A percentile compares a stretch with the other conserved stretches of the same genome.
phyloP scores from a whole-genome alignment of 2,797 vertebrate species.

The Alosa sapidissima region DNA sequence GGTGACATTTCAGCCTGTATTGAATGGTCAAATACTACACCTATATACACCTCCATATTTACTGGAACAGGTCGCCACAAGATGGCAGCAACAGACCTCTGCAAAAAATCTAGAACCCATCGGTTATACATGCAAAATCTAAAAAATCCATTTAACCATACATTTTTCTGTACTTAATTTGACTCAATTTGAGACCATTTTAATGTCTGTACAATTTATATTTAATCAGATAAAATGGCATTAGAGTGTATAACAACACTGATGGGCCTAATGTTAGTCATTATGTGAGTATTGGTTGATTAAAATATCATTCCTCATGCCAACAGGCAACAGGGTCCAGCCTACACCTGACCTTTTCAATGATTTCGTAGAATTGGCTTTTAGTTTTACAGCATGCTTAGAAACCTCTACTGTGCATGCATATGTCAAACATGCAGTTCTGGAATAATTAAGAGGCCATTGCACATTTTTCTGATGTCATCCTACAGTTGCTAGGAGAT shows the following conservation, averaged over 20 bases:
- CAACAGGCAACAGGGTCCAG: background rate
- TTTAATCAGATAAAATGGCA: background rate
- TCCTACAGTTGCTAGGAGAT: no score
- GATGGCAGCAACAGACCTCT: conserved; percentile 8
- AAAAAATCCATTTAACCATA: background rate
- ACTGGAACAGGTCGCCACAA: background rate
- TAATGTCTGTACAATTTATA: background rate
- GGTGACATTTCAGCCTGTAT: background rate
- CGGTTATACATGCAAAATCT: background rate
- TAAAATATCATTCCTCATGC: background rate
- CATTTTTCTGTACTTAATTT: no score
- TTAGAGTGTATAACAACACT: no score
- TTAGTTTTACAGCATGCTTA: background rate
- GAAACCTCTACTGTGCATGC: background rate
- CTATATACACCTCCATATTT: no score
- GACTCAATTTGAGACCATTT: background rate
- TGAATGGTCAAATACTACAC: background rate
- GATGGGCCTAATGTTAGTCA: no score
- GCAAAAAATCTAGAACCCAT: background rate
- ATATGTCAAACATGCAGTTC: no score
- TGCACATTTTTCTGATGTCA: no score
- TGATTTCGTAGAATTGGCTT: background rate
- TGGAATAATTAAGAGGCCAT: no score
- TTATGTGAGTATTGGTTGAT: no score
- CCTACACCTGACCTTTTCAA: background rate